Conservation (phyloP, 2,797 vertebrate species). For the Pteronotus mesoamericanus region DNA sequence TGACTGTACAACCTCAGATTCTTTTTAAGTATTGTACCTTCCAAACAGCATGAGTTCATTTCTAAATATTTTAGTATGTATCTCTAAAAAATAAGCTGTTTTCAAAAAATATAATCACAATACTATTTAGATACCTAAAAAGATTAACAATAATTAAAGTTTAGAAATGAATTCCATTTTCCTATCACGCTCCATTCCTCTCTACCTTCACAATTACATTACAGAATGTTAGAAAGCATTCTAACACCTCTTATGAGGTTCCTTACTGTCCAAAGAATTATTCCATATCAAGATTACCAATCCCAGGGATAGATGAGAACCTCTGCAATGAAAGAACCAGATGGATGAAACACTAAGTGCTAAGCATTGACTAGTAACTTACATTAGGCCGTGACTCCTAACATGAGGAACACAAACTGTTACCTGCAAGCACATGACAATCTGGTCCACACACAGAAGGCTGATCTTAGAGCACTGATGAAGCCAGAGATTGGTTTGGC, state of each 20-base stretch:
- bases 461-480: neutral
- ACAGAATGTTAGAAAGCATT: neutral
- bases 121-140: neutral
- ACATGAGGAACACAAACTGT: neutral
- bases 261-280: neutral
- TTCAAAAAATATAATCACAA: neutral
- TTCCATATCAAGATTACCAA: neutral
- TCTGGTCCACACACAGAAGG: neutral
- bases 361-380: neutral
- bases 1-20: neutral
- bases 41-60: neutral
- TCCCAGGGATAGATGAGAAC: neutral
- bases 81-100: neutral
- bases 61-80: neutral
- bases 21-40: neutral
- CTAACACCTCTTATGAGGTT: neutral
- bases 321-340: neutral
- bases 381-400: neutral
- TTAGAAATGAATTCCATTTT: slow-evolving; percentile 7
- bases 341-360: neutral
- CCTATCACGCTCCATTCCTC: neutral
- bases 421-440: neutral
- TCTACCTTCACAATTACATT: neutral
- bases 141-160: neutral
- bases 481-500: neutral